Evolutionary conservation across 2,113 vertebrate genomes (phyloP).

Genomic region (Paradoxurus hermaphroditus): DNA sequence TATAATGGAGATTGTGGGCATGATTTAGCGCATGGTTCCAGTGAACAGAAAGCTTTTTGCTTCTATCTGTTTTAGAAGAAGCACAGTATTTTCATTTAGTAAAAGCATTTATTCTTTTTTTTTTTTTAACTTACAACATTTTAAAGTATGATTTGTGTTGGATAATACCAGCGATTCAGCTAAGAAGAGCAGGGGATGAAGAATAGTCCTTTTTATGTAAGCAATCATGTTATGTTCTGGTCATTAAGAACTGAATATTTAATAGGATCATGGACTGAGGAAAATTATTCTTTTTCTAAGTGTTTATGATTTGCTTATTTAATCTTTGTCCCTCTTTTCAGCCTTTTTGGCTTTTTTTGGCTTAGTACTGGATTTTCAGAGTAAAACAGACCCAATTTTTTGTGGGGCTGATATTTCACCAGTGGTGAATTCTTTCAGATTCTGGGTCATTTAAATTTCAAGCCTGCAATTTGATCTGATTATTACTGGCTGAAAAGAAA

Average conservation of each 20-base stretch:
- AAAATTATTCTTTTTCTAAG: slow-evolving; percentile 54
- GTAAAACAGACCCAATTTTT: slow-evolving; percentile 46
- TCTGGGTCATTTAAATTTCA: slow-evolving; percentile 59
- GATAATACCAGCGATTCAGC: slow-evolving; percentile 38
- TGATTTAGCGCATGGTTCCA: not conserved
- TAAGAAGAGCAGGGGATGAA: slow-evolving; percentile 26
- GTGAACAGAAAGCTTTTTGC: not conserved
- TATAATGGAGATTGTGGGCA: not conserved
- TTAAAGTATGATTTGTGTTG: slow-evolving; percentile 54
- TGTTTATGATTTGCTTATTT: slow-evolving; percentile 63
- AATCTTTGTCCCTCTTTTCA: slow-evolving; percentile 19
- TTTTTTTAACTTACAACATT: not conserved
- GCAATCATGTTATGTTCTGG: slow-evolving; percentile 8
- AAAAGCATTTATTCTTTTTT: slow-evolving; percentile 13
- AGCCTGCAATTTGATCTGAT: slow-evolving; percentile 57
- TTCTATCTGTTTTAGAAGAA: not conserved
- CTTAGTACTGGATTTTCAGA: slow-evolving; percentile 11
- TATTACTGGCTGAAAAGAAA: slow-evolving; percentile 38
- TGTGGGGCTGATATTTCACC: slow-evolving; percentile 61
- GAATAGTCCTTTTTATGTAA: slow-evolving; percentile 50
- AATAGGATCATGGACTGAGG: not conserved
- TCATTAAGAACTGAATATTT: slow-evolving; percentile 42
- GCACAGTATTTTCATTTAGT: slow-evolving; percentile 15
- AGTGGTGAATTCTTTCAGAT: slow-evolving; percentile 44
- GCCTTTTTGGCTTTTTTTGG: not conserved